Base-by-base conservation (phyloP, 2,797 vertebrate genomes). In the Argyrosomus regius region DNA sequence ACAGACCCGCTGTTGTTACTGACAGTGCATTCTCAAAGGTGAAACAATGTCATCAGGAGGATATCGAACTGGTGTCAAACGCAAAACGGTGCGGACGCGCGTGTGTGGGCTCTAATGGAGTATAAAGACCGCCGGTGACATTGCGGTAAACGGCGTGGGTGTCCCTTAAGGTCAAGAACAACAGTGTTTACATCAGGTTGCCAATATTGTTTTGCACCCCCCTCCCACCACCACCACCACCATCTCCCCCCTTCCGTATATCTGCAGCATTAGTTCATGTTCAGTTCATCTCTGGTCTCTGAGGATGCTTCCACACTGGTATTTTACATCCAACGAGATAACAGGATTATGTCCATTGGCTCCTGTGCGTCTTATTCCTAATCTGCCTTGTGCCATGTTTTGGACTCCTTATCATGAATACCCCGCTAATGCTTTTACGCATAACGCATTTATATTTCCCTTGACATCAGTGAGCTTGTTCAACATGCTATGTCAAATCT, bases 101-200 rank as follows among this genome's bases (percentile, higher is more conserved):
- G 82, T 79, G 77, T 77, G 79, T 43, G 87, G 61, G 77, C 80
- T 81, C 26, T 69, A 71, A 46, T 39, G 35, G 65, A 81, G 65
- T 49, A 26, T 6, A 62, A 48, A 72, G 73, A 81, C 68, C 64
- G 71, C 49, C 76, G 31, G 78, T 93, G 91, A 93, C 92, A 94
- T 93, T 93, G 93, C 92, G 91, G 93, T 94, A 94, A 88, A 89
- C 89, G 58, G 83, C 85, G 81, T 81, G 85, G 78, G 77, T 89
- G 84, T 89, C 85, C 87, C 88, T 71, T 90, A 88, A 92, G 93
- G 92, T 94, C 91, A 92, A 88, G 77, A 92, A 85, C 80, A 87
- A 77, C 80, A 83, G 59, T 88, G 89, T 91, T 91, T 90, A 87
- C 81, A 84, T 69, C 58, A 68, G 81, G 67, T 81, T 88, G 62